Conservation (phyloP, 2,888 invertebrate species). For the Deilephila elpenor region DNA sequence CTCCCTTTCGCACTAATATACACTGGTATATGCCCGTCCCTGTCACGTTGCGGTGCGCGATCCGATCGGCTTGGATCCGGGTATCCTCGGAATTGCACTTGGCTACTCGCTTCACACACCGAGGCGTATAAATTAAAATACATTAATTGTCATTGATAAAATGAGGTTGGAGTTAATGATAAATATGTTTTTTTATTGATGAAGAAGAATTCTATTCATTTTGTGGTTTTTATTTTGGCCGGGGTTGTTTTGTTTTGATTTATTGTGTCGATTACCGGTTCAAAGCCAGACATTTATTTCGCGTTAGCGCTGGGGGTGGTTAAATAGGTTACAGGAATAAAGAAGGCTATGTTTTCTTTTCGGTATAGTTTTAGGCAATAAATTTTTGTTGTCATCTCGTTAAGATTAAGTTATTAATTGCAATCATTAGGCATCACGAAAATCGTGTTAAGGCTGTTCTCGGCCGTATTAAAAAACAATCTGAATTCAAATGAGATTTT, state of each 20-base stretch:
- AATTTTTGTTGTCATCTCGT: too few relatives aligned
- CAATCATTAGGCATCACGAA: too few relatives aligned
- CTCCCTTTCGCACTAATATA: constrained; percentile 51
- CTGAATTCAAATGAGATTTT: too few relatives aligned
- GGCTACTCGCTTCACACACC: constrained; percentile 57
- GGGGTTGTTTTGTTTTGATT: background rate
- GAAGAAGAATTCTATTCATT: background rate
- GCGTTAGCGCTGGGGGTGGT: too few relatives aligned
- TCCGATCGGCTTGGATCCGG: constrained; percentile 78
- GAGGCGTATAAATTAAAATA: constrained; percentile 35
- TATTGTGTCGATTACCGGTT: background rate
- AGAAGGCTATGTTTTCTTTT: too few relatives aligned
- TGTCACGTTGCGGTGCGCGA: constrained; percentile 70
- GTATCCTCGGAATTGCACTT: constrained; percentile 82
- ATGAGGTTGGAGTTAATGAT: background rate
- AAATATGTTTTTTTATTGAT: constrained; percentile 1
- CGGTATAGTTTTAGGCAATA: too few relatives aligned
- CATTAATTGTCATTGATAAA: constrained; percentile 26
- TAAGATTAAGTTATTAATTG: too few relatives aligned
- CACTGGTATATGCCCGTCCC: constrained; percentile 47
- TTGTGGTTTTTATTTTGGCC: background rate
- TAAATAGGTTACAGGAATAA: too few relatives aligned
- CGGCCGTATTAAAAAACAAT: too few relatives aligned
- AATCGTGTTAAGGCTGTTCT: too few relatives aligned
- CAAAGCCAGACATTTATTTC: too few relatives aligned